These are phyloP conservation scores for Nyctibius grandis DNA, from an alignment of 2,797 vertebrate genomes.

Conservation along the genomic window DNA sequence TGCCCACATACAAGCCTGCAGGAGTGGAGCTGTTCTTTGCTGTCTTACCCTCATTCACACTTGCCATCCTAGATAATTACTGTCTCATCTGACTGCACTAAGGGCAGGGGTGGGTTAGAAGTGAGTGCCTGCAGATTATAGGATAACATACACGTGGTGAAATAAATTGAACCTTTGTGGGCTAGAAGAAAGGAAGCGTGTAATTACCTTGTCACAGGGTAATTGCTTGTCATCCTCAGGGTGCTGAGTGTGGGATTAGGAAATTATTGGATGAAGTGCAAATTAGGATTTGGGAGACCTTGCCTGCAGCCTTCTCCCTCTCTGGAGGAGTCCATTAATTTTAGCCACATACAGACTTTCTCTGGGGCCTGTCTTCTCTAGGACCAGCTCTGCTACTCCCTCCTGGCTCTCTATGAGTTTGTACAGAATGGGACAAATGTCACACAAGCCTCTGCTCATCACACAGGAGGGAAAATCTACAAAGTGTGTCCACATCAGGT, in stretches of 20 bases:
- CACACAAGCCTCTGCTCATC: conserved; percentile 75
- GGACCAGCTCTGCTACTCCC: conserved; percentile 80
- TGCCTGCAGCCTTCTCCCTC: background rate
- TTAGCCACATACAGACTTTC: background rate
- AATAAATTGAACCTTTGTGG: conserved; percentile 20
- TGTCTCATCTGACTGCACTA: background rate
- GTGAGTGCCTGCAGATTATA: background rate
- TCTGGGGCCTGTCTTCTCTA: conserved; percentile 37
- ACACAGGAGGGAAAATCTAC: conserved; percentile 94
- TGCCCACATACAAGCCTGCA: background rate
- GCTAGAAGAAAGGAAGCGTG: conserved; percentile 5
- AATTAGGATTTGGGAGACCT: background rate
- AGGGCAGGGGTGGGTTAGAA: background rate
- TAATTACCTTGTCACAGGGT: conserved; percentile 18
- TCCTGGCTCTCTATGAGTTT: conserved; percentile 85
- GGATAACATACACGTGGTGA: conserved; percentile 21
- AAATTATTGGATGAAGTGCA: background rate
- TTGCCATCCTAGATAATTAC: background rate
- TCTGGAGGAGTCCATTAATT: background rate
- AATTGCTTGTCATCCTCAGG: background rate
- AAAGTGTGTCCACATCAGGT: conserved; percentile 97
- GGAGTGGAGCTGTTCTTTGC: background rate
- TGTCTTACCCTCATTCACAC: background rate
- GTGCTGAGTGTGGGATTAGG: background rate
- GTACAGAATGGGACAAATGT: conserved; percentile 84